These are phyloP conservation scores for Nematostella vectensis DNA, from an alignment of 92 coral and sea anemone species.

Conservation along the genomic window DNA sequence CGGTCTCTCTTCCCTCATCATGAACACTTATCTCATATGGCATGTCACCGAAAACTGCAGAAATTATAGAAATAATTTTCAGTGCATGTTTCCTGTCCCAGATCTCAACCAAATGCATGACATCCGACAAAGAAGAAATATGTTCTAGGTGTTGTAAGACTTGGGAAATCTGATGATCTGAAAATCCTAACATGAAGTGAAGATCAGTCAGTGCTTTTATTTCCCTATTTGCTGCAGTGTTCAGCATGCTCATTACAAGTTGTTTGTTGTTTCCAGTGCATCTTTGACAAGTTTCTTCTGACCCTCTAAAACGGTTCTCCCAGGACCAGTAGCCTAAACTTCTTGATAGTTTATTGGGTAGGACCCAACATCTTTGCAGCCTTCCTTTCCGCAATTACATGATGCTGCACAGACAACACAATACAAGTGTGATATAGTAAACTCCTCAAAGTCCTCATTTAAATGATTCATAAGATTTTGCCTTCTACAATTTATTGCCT, in stretches of 20 bases:
- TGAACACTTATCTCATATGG: background rate
- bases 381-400: too few species aligned
- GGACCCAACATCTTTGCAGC: too few species aligned
- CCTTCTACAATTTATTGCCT: constrained; percentile 22
- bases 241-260: constrained; percentile 21
- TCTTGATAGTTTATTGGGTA: too few species aligned
- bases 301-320: too few species aligned
- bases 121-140: constrained; percentile 35
- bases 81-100: constrained; percentile 56
- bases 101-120: constrained; percentile 32
- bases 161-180: constrained; percentile 50
- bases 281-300: too few species aligned
- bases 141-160: constrained; percentile 15
- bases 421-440: constrained; percentile 21
- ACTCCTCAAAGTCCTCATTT: background rate
- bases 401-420: constrained; percentile 52
- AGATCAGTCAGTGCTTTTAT: constrained; percentile 40
- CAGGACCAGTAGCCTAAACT: too few species aligned
- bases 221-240: constrained; percentile 34
- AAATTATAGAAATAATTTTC: constrained; percentile 17
- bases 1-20: background rate
- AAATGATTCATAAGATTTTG: constrained; percentile 9
- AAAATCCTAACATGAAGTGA: constrained; percentile 45
- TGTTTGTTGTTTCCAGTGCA: constrained; percentile 37
- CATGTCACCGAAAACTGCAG: constrained; percentile 23